A percentile compares a stretch with the other conserved stretches of the same genome.
These are phyloP conservation scores for Axinella damicornis DNA, from an alignment of 37 sponge, comb jelly and placozoan genomes.

Conservation along the genomic window DNA sequence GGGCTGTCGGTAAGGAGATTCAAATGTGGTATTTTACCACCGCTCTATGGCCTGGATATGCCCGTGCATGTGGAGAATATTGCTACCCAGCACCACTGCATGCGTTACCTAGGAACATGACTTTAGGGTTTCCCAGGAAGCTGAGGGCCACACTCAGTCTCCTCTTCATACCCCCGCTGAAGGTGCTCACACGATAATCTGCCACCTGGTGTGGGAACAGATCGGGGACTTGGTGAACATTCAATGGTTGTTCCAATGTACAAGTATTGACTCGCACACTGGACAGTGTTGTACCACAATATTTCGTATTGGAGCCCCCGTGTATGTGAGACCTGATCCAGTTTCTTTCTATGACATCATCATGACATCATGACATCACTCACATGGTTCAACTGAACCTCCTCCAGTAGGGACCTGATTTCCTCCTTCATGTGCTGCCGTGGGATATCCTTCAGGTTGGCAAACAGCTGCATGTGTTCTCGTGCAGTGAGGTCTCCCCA, in stretches of 20 bases:
- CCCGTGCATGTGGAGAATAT: no score
- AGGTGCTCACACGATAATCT: conserved; percentile 78
- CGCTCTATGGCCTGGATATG: no score
- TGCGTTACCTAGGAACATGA: conserved; percentile 75
- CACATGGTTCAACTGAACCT: conserved; percentile 70
- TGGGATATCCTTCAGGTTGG: conserved; percentile 65
- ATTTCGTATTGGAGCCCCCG: no score
- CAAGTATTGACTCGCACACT: no score
- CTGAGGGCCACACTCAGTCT: conserved; percentile 84
- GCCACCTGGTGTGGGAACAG: conserved; percentile 62
- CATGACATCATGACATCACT: no score
- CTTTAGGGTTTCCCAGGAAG: conserved; percentile 78
- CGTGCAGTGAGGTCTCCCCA: conserved; percentile 84
- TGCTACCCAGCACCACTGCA: no score
- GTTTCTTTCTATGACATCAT: no score
- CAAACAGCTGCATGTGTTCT: conserved; percentile 84
- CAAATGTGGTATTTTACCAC: no score
- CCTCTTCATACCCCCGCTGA: conserved; percentile 90
- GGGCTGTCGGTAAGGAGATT: no score
- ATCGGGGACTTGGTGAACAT: not conserved
- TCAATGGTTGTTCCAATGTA: not conserved
- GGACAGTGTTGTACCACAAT: no score
- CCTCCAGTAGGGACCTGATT: conserved; percentile 55
- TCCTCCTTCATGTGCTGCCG: conserved; percentile 42
- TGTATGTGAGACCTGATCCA: no score